Base-by-base conservation (phyloP, 2,888 invertebrate genomes). In the Drosophila nigricruria region DNA sequence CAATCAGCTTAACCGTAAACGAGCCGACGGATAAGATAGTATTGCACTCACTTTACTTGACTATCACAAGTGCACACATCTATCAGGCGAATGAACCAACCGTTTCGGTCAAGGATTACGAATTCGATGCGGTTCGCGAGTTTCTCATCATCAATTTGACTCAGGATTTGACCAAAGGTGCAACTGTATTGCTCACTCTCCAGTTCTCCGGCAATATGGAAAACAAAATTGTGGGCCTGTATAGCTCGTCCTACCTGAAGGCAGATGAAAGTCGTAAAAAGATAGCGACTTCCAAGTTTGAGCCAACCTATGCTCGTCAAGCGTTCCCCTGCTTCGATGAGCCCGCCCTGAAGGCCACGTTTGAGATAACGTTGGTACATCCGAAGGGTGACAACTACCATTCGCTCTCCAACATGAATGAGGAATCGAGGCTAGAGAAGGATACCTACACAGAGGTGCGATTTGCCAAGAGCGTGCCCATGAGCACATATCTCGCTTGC, bases 321-420 rank as follows among this genome's bases (percentile, higher is more conserved):
- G 97, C 98, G 0, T 98, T 97, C 91, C 99, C 99, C 0, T 98
- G 98, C 91, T 98, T 99, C 90, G 99, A 99, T 93, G 98, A 98
- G 90, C 99, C 97, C 0, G 95, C 96, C 40, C 95, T 97, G 92
- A 98, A 98, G 93, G 97, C 98, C 0, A 96, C 95, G 50, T 98
- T 95, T 93, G 95, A 95, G 32, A 95, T 98, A 0, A 96, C 95
- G 34, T 91, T 98, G 23, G 95, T 96, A 20, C 96, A 96, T 89
- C 97, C 97, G 0, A 93, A 93, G 0, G 94, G 94, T 8, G 93
- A 93, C 5, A 93, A 93, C 10, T 96, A 97, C 86, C 94, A 95
- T 68, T 97, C 97, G 20, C 93, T 97, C 32, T 98, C 97, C 34
- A 98, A 98, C 92, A 98, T 98, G 97, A 96, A 97, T 91, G 94